phyloP scores from a whole-genome alignment of 2,797 vertebrate species.

The Rhynchotus rufescens region DNA sequence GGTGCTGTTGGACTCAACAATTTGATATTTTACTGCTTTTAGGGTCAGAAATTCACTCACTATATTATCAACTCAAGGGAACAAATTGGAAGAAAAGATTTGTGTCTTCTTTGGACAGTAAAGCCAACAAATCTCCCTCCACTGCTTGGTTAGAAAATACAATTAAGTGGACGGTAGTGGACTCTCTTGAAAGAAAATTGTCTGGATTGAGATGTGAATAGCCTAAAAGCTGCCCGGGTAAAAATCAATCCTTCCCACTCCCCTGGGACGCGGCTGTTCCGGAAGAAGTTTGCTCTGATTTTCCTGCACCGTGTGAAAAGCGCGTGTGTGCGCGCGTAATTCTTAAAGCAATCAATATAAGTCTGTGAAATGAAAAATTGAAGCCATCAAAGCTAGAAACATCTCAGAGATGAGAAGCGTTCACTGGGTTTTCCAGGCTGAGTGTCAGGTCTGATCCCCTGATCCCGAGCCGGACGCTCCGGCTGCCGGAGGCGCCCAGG shows the following conservation, averaged over 20 bases:
- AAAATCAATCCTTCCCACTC: conserved; percentile 84
- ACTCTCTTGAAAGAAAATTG: conserved; percentile 73
- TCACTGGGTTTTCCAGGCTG: conserved; percentile 28
- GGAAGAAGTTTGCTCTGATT: conserved; percentile 79
- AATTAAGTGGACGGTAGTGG: conserved; percentile 75
- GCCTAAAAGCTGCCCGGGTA: conserved; percentile 68
- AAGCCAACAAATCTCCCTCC: conserved; percentile 74
- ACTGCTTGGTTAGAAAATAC: conserved; percentile 75
- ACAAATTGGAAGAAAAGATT: conserved; percentile 46
- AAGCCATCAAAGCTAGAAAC: conserved; percentile 61
- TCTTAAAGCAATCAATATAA: conserved; percentile 81
- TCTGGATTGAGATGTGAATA: conserved; percentile 77
- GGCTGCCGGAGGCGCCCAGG: not conserved
- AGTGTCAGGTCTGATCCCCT: not conserved
- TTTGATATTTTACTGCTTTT: conserved; percentile 48
- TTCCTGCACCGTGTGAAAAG: conserved; percentile 58
- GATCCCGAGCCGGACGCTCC: not conserved
- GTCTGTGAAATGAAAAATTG: conserved; percentile 79
- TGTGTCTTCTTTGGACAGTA: conserved; percentile 63
- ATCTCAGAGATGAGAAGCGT: conserved; percentile 50
- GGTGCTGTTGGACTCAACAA: not conserved
- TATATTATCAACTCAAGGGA: conserved; percentile 23
- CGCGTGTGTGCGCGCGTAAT: conserved; percentile 31
- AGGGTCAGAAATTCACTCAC: conserved; percentile 43
- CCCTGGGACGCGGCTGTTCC: conserved; percentile 75